A percentile compares a stretch with the other conserved stretches of the same genome.
Conservation (phyloP, 2,888 invertebrate species). For the Tuta absoluta region DNA sequence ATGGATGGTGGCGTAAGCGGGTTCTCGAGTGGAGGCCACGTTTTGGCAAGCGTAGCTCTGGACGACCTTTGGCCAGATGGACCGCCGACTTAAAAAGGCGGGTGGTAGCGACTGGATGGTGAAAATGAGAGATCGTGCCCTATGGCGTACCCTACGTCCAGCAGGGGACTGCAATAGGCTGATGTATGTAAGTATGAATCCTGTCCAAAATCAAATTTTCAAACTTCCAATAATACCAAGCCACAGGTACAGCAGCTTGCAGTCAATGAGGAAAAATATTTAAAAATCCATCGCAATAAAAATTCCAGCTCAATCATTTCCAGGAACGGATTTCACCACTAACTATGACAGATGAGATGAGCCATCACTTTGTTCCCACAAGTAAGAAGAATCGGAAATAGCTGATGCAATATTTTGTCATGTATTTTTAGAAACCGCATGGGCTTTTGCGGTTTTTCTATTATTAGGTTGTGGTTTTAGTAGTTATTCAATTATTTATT, state of each 20-base stretch:
- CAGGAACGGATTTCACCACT: constrained; percentile 9
- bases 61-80: too few relatives aligned
- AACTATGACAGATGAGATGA: constrained; percentile 8
- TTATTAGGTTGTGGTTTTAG: not conserved
- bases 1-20: too few relatives aligned
- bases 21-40: too few relatives aligned
- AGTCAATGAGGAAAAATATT: not conserved
- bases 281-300: not conserved
- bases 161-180: too few relatives aligned
- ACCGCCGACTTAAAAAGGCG: too few relatives aligned
- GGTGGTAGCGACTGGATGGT: too few relatives aligned
- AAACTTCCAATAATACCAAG: too few relatives aligned
- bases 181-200: too few relatives aligned
- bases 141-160: too few relatives aligned
- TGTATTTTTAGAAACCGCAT: constrained; percentile 10
- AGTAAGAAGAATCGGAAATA: constrained; percentile 1
- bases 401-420: constrained; percentile 10
- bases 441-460: constrained; percentile 7
- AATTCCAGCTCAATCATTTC: not conserved
- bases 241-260: not conserved
- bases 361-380: constrained; percentile 14
- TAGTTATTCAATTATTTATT: not conserved
- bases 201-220: too few relatives aligned
- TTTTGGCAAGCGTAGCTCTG: too few relatives aligned
- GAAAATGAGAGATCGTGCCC: too few relatives aligned